Percentiles rank a stretch among this genome's conserved stretches.
These are phyloP conservation scores for Silurus lanzhouensis DNA, from an alignment of 2,797 vertebrate species.

Conservation along the genomic window DNA sequence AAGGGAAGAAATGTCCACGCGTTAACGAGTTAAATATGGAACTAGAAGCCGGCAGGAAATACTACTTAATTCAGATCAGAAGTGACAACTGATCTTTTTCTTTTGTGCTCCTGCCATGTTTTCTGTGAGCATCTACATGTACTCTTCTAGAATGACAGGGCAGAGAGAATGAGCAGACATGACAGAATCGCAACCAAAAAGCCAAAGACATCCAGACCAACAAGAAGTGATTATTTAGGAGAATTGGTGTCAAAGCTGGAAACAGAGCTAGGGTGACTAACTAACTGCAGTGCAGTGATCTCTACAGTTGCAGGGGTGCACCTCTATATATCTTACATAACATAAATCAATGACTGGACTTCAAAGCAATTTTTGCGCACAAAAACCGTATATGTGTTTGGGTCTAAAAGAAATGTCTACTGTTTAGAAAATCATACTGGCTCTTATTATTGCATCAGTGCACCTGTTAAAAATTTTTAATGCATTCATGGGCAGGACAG, in stretches of 20 bases:
- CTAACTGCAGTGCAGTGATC: slow-evolving; percentile 56
- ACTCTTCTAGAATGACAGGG: slow-evolving; percentile 29
- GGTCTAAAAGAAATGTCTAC: not conserved
- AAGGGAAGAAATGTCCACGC: slow-evolving; percentile 74
- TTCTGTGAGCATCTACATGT: slow-evolving; percentile 29
- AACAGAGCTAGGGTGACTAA: slow-evolving; percentile 58
- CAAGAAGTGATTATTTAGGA: slow-evolving; percentile 26
- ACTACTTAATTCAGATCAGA: slow-evolving; percentile 66
- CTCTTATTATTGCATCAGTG: not conserved
- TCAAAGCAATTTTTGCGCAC: not conserved
- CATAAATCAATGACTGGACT: not conserved
- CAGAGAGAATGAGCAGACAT: slow-evolving; percentile 51
- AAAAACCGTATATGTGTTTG: not conserved
- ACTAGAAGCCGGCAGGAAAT: slow-evolving; percentile 37
- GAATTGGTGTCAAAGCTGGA: slow-evolving; percentile 52
- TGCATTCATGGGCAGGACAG: not conserved
- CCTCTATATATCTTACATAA: slow-evolving; percentile 4
- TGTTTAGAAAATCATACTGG: not conserved
- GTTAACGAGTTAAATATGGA: slow-evolving; percentile 71
- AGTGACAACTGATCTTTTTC: slow-evolving; percentile 58
- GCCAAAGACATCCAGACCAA: slow-evolving; percentile 30
- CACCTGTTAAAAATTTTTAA: not conserved
- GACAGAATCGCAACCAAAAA: slow-evolving; percentile 50
- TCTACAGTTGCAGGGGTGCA: not conserved
- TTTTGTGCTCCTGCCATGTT: slow-evolving; percentile 38